These are phyloP conservation scores for Luffia ferchaultella DNA, from an alignment of 2,888 invertebrate species.

Conservation along the genomic window DNA sequence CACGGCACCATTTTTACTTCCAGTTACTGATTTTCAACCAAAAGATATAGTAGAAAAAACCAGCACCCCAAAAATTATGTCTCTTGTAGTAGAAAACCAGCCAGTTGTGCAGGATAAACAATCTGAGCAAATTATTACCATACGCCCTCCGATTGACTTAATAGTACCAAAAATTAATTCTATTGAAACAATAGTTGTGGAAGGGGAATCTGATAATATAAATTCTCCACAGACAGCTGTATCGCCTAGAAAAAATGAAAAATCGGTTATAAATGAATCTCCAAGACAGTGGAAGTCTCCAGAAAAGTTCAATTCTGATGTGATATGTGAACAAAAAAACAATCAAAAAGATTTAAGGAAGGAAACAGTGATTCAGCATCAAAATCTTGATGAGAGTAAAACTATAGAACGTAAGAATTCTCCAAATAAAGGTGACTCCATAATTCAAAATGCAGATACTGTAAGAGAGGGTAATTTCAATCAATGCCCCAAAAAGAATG, in stretches of 20 bases:
- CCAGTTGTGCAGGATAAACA: slow-evolving; percentile 51
- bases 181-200: slow-evolving; percentile 51
- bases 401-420: slow-evolving; percentile 37
- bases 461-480: slow-evolving; percentile 31
- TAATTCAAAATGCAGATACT: slow-evolving; percentile 40
- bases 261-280: slow-evolving; percentile 38
- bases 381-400: slow-evolving; percentile 40
- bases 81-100: slow-evolving; percentile 49
- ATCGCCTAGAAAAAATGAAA: slow-evolving; percentile 42
- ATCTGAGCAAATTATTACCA: slow-evolving; percentile 32
- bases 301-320: slow-evolving; percentile 29
- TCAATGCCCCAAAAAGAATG: slow-evolving; percentile 34
- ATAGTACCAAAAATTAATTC: slow-evolving; percentile 41
- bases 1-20: slow-evolving; percentile 30
- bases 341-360: slow-evolving; percentile 42
- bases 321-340: slow-evolving; percentile 29
- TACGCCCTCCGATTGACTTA: slow-evolving; percentile 33
- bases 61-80: slow-evolving; percentile 49
- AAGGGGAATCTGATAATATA: slow-evolving; percentile 43
- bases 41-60: slow-evolving; percentile 42
- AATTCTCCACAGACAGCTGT: slow-evolving; percentile 29
- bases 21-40: slow-evolving; percentile 33
- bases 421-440: slow-evolving; percentile 46
- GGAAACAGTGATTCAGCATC: slow-evolving; percentile 57
- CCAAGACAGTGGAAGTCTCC: slow-evolving; percentile 39